Evolutionary conservation across 2,888 invertebrate species (phyloP), one percentile per base, ranked within the genome.

Genomic region (Nomada goodeniana): DNA sequence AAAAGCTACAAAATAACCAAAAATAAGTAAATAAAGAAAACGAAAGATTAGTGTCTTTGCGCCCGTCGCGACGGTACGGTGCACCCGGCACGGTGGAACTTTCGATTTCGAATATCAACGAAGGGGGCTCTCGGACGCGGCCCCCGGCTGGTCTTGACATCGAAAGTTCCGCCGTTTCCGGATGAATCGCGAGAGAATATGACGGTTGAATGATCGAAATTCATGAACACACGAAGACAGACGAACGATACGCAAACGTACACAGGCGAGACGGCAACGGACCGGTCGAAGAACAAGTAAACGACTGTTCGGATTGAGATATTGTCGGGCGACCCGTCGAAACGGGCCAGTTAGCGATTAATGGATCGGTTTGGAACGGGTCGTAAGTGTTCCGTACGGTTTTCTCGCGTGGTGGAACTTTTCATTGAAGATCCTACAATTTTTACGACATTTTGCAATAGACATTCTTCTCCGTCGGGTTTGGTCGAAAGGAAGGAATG

Each of bases 1-100:
- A 44, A 26, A 9, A 23, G n/a, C 18, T 2, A 10, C 55, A 23
- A 23, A 57, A 73, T 42, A 50, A 57, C 20, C 1, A 20, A 44
- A 47, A 63, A 50, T 10, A 68, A 36, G 18, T 50, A 71, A 70
- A 71, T 70, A 70, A 68, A 78, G 53, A 26, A 23, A 72, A 44
- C n/a, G 29, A 69, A 59, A 60, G 55, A 71, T 83, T 87, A 87
- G 86, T 75, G 67, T 79, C 67, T 79, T 87, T 76, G 68, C 76
- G 84, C 85, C 85, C 83, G 75, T 76, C 55, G 55, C 23, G 47
- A 47, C 83, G 83, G 73, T 86, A 80, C 79, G 87, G 80, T 81
- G 83, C 85, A 83, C 78, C 87, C 76, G 80, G 61, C 86, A 86
- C 82, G 82, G 79, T 73, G 84, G 82, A 82, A 82, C 83, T 82